Evolutionary conservation across 2,888 invertebrate genomes (phyloP).

Genomic region (Callyntrura sp.): DNA sequence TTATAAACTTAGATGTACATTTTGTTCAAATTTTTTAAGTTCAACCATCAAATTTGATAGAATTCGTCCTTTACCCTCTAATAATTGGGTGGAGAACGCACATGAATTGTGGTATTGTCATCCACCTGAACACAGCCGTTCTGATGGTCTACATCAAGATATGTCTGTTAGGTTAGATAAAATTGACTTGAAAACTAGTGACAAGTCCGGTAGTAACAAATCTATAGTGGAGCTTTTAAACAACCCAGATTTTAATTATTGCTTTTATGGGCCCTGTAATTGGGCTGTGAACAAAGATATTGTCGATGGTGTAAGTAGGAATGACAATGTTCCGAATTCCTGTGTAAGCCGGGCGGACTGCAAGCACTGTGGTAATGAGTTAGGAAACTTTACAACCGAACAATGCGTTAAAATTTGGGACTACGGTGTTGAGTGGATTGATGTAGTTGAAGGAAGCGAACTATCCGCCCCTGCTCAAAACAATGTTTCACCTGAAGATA

Average conservation of each 20-base stretch:
- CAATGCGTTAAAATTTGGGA: slow-evolving; percentile 81
- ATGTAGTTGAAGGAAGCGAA: background rate
- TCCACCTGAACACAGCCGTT: slow-evolving; percentile 84
- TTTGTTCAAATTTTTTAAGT: slow-evolving; percentile 85
- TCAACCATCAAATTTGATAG: slow-evolving; percentile 87
- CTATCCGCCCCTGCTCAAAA: background rate
- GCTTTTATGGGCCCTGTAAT: slow-evolving; percentile 88
- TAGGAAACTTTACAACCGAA: slow-evolving; percentile 78
- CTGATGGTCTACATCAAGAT: slow-evolving; percentile 22
- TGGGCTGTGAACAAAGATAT: slow-evolving; percentile 87
- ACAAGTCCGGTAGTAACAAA: background rate
- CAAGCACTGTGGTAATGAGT: slow-evolving; percentile 72
- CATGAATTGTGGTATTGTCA: slow-evolving; percentile 90
- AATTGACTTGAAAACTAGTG: slow-evolving; percentile 29
- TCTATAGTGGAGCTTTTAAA: slow-evolving; percentile 79
- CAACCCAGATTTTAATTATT: slow-evolving; percentile 86
- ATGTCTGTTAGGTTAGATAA: slow-evolving; percentile 51
- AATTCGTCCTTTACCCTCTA: slow-evolving; percentile 88
- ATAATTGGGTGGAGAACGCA: slow-evolving; percentile 87
- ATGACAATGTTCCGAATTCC: background rate
- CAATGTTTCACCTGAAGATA: background rate
- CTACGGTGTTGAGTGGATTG: slow-evolving; percentile 71
- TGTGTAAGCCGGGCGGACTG: slow-evolving; percentile 71
- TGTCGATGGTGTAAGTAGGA: slow-evolving; percentile 86
- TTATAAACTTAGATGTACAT: slow-evolving; percentile 84